These are phyloP conservation scores for Tapera naevia DNA, from an alignment of 2,797 vertebrate genomes.

Conservation along the genomic window DNA sequence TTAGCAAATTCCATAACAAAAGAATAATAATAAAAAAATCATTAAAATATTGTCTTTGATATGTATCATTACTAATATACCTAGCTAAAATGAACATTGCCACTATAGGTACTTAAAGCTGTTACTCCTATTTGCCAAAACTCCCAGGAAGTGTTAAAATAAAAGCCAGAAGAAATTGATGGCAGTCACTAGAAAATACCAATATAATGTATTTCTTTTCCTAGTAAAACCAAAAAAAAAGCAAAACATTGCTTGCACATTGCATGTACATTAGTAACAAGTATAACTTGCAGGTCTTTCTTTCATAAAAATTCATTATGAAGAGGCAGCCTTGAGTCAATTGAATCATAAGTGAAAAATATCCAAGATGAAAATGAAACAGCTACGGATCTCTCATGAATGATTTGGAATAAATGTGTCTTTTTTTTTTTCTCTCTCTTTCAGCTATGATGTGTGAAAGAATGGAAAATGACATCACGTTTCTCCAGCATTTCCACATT, in stretches of 20 bases:
- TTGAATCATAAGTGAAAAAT: neutral
- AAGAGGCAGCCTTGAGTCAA: neutral
- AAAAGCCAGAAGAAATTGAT: neutral
- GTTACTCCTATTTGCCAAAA: neutral
- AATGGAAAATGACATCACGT: neutral
- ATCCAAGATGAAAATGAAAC: constrained; percentile 5
- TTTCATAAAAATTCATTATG: neutral
- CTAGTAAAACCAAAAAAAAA: neutral
- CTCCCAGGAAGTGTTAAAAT: neutral
- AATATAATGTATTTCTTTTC: neutral
- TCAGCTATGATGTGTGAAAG: neutral
- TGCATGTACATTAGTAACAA: neutral
- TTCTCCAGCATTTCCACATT: neutral
- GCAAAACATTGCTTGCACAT: too few species aligned
- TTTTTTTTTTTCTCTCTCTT: neutral
- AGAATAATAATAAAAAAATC: neutral
- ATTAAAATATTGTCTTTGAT: neutral
- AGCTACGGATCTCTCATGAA: neutral
- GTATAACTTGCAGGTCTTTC: neutral
- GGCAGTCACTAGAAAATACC: neutral
- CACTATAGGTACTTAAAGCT: neutral
- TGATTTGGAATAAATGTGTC: neutral
- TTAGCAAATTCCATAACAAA: neutral
- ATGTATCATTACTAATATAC: neutral
- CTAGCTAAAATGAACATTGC: neutral